A percentile compares a stretch with the other conserved stretches of the same genome.
Conservation (phyloP, 1,140 invertebrate species). For the Sinonovacula constricta region DNA sequence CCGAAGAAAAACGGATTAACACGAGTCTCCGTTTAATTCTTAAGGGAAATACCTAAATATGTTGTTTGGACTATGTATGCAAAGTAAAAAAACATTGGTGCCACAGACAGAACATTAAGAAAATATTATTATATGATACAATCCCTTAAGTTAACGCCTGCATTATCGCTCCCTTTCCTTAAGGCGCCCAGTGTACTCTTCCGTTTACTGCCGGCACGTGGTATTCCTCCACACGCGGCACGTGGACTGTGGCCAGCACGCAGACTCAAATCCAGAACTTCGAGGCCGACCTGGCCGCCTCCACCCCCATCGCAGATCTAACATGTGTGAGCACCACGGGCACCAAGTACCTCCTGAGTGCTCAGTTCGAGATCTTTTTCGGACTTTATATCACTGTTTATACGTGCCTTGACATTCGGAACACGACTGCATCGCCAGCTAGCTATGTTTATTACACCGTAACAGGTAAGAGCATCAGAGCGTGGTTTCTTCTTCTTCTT, state of each 20-base stretch:
- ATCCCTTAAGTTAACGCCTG: too few species aligned
- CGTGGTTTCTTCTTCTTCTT: too few species aligned
- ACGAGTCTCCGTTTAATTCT: too few species aligned
- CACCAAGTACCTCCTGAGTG: slow-evolving; percentile 9
- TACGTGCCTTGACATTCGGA: slow-evolving; percentile 30
- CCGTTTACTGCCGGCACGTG: slow-evolving; percentile 25
- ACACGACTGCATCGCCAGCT: slow-evolving; percentile 6
- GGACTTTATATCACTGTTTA: slow-evolving; percentile 17
- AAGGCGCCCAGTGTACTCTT: slow-evolving; percentile 6
- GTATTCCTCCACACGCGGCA: slow-evolving; percentile 34
- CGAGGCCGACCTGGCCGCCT: background rate
- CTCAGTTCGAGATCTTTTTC: slow-evolving; percentile 20
- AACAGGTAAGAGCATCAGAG: too few species aligned
- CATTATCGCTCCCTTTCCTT: too few species aligned
- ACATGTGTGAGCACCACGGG: slow-evolving; percentile 4
- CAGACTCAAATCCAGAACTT: slow-evolving; percentile 33
- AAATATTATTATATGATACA: too few species aligned
- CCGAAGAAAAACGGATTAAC: too few species aligned
- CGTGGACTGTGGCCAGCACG: slow-evolving; percentile 21
- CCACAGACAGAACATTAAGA: too few species aligned
- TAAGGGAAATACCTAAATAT: too few species aligned
- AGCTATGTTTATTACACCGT: slow-evolving; percentile 36
- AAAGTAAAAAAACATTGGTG: too few species aligned
- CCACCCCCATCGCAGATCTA: background rate
- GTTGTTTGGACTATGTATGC: too few species aligned